Evolutionary conservation across 2,797 vertebrate species (phyloP), one percentile per base, ranked within the genome.

Genomic region (Hyperoplus lanceolatus): DNA sequence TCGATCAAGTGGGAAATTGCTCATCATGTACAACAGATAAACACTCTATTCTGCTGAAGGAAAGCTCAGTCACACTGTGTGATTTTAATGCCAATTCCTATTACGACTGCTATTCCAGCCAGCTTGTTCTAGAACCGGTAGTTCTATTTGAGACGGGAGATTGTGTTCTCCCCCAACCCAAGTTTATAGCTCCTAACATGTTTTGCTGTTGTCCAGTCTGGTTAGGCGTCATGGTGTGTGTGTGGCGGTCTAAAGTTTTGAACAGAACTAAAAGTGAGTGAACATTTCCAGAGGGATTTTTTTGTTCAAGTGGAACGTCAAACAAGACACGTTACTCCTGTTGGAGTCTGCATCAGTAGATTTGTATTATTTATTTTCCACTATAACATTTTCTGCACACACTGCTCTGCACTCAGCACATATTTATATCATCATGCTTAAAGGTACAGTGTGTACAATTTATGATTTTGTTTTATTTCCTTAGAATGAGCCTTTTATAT

Each of bases 1-100:
- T 87, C 70, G 18, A 70, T 85, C 80, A 88, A 80, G 79, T 88
- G 83, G 84, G 77, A 90, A 91, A 90, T 87, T 88, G 86, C 73
- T 90, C 4, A 0, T 41, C 74, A 68, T 71, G 46, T 72, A 81
- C 75, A 83, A 77, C 56, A 72, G 77, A 78, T 70, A 77, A 82
- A 69, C 84, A 71, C 50, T 71, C 41, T 45, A 41, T 61, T 71
- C 54, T 51, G 60, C 51, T 77, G 60, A 70, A 82, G 7, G 79
- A 64, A 72, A 74, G 74, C 80, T 85, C 57, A 53, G 84, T 87
- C 80, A 81, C 70, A 29, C 73, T 73, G 0, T 2, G 21, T 68
- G 70, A 57, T 42, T 81, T 87, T 79, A 77, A 90, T 85, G 66
- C 57, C 66, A 58, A 4, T 72, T 82, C 70, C 72, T 78, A 87